Conservation (phyloP, 2,113 vertebrate species). For the Pachypanchax playfairii region DNA sequence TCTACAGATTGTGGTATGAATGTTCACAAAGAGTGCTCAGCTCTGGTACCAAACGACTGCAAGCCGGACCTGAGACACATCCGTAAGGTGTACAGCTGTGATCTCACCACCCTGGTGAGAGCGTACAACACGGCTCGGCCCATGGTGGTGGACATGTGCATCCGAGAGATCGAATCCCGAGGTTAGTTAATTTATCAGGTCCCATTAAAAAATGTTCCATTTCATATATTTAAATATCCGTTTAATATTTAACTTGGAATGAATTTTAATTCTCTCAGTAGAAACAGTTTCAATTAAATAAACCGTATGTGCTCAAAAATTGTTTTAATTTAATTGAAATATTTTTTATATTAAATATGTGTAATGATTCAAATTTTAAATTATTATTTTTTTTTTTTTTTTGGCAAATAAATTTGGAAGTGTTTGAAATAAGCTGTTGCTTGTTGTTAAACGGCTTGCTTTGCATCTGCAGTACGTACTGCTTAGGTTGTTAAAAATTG, state of each 20-base stretch:
- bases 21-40: slow-evolving; percentile 96
- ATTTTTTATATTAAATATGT: too few species aligned
- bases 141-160: slow-evolving; percentile 80
- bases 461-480: neutral
- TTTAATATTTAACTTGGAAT: too few species aligned
- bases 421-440: neutral
- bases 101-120: slow-evolving; percentile 74
- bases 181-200: slow-evolving; percentile 47
- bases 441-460: slow-evolving; percentile 1
- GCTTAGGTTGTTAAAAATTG: slow-evolving; percentile 42
- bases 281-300: neutral
- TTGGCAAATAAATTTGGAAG: neutral
- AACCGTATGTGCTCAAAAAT: neutral
- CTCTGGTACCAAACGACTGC: slow-evolving; percentile 97
- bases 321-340: neutral
- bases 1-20: slow-evolving; percentile 99
- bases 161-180: slow-evolving; percentile 77
- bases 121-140: slow-evolving; percentile 72
- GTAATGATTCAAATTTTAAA: neutral
- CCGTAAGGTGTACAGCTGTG: slow-evolving; percentile 77
- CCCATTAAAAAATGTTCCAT: too few species aligned
- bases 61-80: slow-evolving; percentile 86
- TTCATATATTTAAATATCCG: too few species aligned
- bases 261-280: too few species aligned
- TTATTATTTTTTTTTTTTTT: neutral